Conservation (phyloP, 1,140 invertebrate species). For the Danaus melanippus region DNA sequence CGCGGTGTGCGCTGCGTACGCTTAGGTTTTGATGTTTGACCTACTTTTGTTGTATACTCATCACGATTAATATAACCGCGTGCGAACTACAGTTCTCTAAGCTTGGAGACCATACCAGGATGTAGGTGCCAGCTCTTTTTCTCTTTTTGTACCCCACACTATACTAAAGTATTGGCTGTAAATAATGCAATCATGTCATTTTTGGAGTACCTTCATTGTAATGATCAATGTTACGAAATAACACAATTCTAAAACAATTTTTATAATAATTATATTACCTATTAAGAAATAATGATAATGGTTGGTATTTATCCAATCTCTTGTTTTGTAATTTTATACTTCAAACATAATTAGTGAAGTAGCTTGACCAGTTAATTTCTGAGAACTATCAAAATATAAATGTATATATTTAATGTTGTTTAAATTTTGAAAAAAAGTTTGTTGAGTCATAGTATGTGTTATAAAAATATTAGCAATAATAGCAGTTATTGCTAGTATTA, state of each 20-base stretch:
- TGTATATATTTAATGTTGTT: too few relatives aligned
- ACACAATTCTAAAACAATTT: too few relatives aligned
- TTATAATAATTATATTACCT: too few relatives aligned
- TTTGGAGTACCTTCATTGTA: too few relatives aligned
- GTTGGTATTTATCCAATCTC: slow-evolving; percentile 13
- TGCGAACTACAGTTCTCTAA: slow-evolving; percentile 63
- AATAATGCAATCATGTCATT: too few relatives aligned
- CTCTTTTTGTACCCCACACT: slow-evolving; percentile 7
- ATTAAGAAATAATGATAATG: background rate
- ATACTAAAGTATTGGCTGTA: slow-evolving; percentile 1
- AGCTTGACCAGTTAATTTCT: too few relatives aligned
- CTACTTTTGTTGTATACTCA: slow-evolving; percentile 62
- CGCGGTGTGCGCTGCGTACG: slow-evolving; percentile 33
- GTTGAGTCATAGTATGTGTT: too few relatives aligned
- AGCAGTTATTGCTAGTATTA: too few relatives aligned
- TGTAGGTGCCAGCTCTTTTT: slow-evolving; percentile 14
- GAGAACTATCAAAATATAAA: too few relatives aligned
- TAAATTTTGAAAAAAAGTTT: too few relatives aligned
- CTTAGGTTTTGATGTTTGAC: slow-evolving; percentile 60
- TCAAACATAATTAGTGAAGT: slow-evolving; percentile 3
- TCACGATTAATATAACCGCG: slow-evolving; percentile 64
- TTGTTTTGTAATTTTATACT: slow-evolving; percentile 14
- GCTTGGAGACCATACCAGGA: slow-evolving; percentile 22
- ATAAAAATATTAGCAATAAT: too few relatives aligned
- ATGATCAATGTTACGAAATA: too few relatives aligned